These are phyloP conservation scores for Patella depressa DNA, from an alignment of 2,888 invertebrate genomes.

Conservation along the genomic window DNA sequence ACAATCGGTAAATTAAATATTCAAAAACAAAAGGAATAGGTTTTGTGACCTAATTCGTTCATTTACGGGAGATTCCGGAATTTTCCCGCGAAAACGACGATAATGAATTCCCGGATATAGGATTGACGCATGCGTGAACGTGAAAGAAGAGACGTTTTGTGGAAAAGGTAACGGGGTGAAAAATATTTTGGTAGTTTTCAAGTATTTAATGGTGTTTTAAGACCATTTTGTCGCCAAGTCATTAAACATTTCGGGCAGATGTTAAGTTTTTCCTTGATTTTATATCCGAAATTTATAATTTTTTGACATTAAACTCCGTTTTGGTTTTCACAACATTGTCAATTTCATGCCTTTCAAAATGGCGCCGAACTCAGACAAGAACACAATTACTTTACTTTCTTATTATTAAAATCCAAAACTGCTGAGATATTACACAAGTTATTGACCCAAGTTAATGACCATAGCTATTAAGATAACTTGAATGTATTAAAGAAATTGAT, in stretches of 20 bases:
- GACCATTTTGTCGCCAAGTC: not conserved
- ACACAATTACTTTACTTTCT: no score
- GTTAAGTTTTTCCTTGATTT: no score
- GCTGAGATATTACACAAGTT: no score
- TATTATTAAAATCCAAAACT: no score
- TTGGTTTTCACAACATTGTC: not conserved
- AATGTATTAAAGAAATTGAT: no score
- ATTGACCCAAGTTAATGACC: no score
- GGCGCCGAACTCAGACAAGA: no score
- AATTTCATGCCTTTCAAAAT: constrained; percentile 13
- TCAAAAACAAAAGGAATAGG: no score
- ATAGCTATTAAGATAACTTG: no score
- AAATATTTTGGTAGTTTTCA: not conserved
- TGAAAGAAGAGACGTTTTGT: constrained; percentile 11
- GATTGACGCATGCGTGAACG: constrained; percentile 38
- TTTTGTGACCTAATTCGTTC: not conserved
- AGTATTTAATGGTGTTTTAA: not conserved
- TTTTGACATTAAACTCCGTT: not conserved
- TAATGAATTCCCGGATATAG: constrained; percentile 41
- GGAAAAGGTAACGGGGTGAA: no score
- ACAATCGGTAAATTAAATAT: no score
- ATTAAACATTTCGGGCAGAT: no score
- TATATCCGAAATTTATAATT: not conserved
- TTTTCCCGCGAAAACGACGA: constrained; percentile 39
- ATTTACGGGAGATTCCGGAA: constrained; percentile 26